Base-by-base conservation (phyloP, 2,797 vertebrate species). In the Australoheros facetus region DNA sequence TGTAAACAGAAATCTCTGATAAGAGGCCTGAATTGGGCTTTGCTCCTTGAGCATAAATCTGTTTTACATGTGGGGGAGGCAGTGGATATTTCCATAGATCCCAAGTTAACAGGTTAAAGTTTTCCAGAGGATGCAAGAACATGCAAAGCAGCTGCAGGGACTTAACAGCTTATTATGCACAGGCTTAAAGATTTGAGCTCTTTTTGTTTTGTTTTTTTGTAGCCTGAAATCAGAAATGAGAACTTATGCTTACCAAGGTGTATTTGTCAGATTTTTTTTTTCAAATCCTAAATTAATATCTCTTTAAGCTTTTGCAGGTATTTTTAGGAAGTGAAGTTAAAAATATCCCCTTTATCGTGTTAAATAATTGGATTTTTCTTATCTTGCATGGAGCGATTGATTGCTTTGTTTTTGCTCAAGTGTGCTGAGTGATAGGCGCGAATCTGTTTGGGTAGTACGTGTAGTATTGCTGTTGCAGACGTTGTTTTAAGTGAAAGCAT, bases 401-500 rank as follows among this genome's bases (percentile, higher is more conserved):
- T 42, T 39, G 28, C 58, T 71, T 28, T 48, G 72, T 74, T 71
- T 75, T 79, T 58, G 48, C 54, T 23, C 0, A n/a, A 39, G 77
- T 17, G 4, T 5, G 37, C 60, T 30, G 1, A 14, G 11, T 77
- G 53, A 76, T 28, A 69, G 69, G 37, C 7, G 23, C 5, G 39
- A 13, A 78, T 81, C 26, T 60, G 59, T 87, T 78, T 85, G 71
- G 72, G 82, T 73, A 53, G 81, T 56, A 21, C 81, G 73, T 78
- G 85, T 79, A 45, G 81, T 71, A 21, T 75, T 71, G 62, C 17
- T 60, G 19, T 26, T 70, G 73, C 26, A 79, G 64, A 71, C 74
- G n/a, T 70, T 76, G 78, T 62, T 78, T 12, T 37, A 3, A 80
- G 82, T 76, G 45, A 77, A 56, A 71, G 56, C 71, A 12, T 80